Base-by-base conservation (phyloP, 2,113 vertebrate genomes). In the Scomber japonicus region DNA sequence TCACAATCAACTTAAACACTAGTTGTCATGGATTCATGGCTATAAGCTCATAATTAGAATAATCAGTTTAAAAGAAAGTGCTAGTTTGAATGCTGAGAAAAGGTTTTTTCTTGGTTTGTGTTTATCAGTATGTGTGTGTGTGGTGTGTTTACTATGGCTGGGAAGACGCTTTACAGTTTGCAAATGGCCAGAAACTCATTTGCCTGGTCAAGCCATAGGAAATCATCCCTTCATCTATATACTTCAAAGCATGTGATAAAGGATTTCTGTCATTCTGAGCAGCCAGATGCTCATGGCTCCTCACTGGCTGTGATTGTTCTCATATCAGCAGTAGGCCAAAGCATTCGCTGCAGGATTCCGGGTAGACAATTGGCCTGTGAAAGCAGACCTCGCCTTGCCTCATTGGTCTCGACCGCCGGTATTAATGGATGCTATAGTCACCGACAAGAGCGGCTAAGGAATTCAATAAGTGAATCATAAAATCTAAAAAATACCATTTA, bases 401-500 rank as follows among this genome's bases (percentile, higher is more conserved):
- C 95, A 90, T 95, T 95, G 94, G 90, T 91, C 91, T 93, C 70
- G 88, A 93, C 89, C 84, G 75, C 80, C 92, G 82, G 86, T 90
- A 92, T 94, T 94, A 94, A 92, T 93, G 94, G 91, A 93, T 93
- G 92, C 93, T 95, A 89, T 93, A 95, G 94, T 89, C 87, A 91
- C 94, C 87, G 79, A 88, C 92, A 91, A 91, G 83, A 94, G 88
- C 88, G 86, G 93, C 92, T 78, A 82, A 95, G 92, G 93, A 96
- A 96, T 96, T 96, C 93, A 94, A 95, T 89, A 94, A 94, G 90
- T 93, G 94, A 96, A 96, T 96, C 84, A 94, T 94, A 95, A 96
- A 96, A 94, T 95, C 81, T 88, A 93, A 90, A 88, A 94, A 95
- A 96, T 91, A 92, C 81, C 70, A 91, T 85, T 75, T 91, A 85